These are phyloP conservation scores for Thera obeliscata DNA, from an alignment of 2,888 invertebrate species.

Conservation along the genomic window DNA sequence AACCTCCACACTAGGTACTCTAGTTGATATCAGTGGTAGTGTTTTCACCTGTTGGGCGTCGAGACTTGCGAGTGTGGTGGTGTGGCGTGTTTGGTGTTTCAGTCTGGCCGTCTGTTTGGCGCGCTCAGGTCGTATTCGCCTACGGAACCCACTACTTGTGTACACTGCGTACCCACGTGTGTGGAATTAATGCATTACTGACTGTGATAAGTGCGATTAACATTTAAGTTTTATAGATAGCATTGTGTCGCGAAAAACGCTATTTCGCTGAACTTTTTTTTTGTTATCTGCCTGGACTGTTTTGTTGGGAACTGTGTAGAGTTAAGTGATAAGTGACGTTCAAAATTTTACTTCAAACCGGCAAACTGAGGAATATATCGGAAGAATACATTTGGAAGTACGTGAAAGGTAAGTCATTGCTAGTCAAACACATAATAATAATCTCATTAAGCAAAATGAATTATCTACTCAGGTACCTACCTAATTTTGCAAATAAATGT, in stretches of 20 bases:
- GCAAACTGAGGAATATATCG: constrained; percentile 79
- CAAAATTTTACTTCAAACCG: constrained; percentile 64
- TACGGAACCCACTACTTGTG: constrained; percentile 40
- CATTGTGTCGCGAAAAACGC: constrained; percentile 54
- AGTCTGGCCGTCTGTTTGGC: constrained; percentile 77
- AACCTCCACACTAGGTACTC: constrained; percentile 77
- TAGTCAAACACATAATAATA: neutral
- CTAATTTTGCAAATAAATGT: neutral
- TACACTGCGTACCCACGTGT: constrained; percentile 61
- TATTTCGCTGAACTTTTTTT: constrained; percentile 11
- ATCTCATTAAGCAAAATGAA: neutral
- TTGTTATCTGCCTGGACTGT: constrained; percentile 10
- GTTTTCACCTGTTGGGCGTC: constrained; percentile 78
- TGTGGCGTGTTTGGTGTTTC: constrained; percentile 73
- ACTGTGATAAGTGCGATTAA: constrained; percentile 71
- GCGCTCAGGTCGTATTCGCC: constrained; percentile 74
- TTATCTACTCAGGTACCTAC: too few species aligned
- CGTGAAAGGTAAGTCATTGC: constrained; percentile 67
- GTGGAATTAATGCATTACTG: constrained; percentile 64
- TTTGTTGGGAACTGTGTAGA: constrained; percentile 53
- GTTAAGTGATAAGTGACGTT: constrained; percentile 70
- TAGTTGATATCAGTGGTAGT: constrained; percentile 72
- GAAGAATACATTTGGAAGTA: constrained; percentile 79
- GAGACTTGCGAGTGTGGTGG: constrained; percentile 63
- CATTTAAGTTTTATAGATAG: constrained; percentile 65